phyloP scores from a whole-genome alignment of 2,797 vertebrate species.

The Steatocranus sp. region DNA sequence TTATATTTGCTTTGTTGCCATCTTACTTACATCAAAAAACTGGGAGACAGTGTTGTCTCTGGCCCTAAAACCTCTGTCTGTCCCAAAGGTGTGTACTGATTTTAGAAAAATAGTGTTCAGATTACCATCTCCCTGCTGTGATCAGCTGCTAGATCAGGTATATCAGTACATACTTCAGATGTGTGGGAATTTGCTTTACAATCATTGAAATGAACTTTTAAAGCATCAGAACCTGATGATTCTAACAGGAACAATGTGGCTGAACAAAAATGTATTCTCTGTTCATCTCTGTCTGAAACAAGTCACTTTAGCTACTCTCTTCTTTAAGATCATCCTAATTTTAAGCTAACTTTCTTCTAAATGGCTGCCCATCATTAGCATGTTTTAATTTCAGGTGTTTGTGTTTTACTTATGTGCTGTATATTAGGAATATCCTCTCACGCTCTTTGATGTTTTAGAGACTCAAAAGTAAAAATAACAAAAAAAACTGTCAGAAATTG shows the following conservation, averaged over 20 bases:
- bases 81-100: accelerated
- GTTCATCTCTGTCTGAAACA: neutral
- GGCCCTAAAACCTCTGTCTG: neutral
- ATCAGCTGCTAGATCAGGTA: neutral
- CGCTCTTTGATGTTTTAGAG: neutral
- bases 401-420: neutral
- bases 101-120: neutral
- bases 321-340: neutral
- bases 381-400: neutral
- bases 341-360: neutral
- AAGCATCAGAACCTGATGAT: neutral
- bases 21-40: neutral
- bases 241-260: neutral
- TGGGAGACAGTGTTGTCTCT: neutral
- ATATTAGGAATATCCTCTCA: neutral
- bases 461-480: neutral
- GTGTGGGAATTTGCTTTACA: neutral
- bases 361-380: neutral
- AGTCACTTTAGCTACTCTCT: neutral
- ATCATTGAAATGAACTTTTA: neutral
- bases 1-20: neutral
- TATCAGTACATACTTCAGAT: neutral
- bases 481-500: neutral
- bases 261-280: neutral
- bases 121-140: neutral